Conservation (phyloP, 2,888 invertebrate species). For the Boloria selene region DNA sequence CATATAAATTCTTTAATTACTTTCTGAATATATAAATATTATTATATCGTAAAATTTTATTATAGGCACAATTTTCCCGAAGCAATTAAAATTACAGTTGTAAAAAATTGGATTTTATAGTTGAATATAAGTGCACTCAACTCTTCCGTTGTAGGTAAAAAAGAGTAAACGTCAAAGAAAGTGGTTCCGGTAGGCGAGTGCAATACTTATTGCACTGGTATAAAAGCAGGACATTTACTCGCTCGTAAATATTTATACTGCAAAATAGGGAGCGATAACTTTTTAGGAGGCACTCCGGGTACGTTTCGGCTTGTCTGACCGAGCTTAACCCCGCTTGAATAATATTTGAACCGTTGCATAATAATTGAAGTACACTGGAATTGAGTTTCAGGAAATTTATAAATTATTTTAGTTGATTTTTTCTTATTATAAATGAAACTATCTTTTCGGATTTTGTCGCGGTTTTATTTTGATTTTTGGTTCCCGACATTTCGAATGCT, state of each 20-base stretch:
- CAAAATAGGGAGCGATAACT: constrained; percentile 54
- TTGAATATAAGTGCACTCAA: constrained; percentile 38
- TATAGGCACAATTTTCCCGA: constrained; percentile 31
- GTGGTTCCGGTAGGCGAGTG: constrained; percentile 42
- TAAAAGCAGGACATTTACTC: constrained; percentile 58
- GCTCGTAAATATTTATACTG: constrained; percentile 64
- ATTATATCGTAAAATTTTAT: constrained; percentile 29
- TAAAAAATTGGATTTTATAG: constrained; percentile 38
- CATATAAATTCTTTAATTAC: neutral
- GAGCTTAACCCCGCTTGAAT: constrained; percentile 16
- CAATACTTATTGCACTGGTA: constrained; percentile 40
- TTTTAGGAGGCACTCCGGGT: constrained; percentile 50
- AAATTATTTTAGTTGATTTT: no score
- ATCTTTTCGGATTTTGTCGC: no score
- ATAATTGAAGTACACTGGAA: neutral
- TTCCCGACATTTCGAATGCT: no score
- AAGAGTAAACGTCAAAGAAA: constrained; percentile 45
- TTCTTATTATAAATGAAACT: no score
- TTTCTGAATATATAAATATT: constrained; percentile 17
- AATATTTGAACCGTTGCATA: constrained; percentile 12
- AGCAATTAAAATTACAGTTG: constrained; percentile 37
- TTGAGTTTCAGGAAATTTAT: neutral
- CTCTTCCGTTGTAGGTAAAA: constrained; percentile 41
- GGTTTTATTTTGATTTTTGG: no score
- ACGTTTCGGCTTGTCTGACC: constrained; percentile 44